Base-by-base conservation (phyloP, 2,797 vertebrate species). In the Melanotaenia trifasciata region DNA sequence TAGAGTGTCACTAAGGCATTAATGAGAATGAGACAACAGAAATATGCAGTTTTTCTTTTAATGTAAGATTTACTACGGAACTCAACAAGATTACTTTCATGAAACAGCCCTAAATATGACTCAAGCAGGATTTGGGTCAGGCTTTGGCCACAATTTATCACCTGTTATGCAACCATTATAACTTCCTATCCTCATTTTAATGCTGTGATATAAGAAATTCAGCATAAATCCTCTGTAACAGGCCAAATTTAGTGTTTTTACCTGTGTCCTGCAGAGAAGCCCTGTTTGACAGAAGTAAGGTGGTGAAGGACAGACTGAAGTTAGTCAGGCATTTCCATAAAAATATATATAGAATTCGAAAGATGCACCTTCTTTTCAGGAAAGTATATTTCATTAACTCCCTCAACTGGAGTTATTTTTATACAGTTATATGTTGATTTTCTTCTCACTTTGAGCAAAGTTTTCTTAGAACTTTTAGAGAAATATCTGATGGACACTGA, bases 1-100 rank as follows among this genome's bases (percentile, higher is more conserved):
- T 64, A 71, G 65, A 83, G 64, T 86, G 71, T 75, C 70, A 47
- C 64, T 61, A 69, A 79, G 68, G 40, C 1, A 58, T 79, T 76
- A 85, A 70, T 81, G 73, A 16, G 13, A 54, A 26, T 28, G 5
- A 18, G n/a, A 43, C 22, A n/a, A 54, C 11, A 61, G 40, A 16
- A 14, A 43, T 4, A 26, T 64, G 43, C 40, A 35, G 35, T 63
- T 8, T 60, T 43, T 8, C 43, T 47, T 47, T 47, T n/a, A 8
- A n/a, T 47, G 45, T 7, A 33, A 26, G 10, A 33, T 43, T 22
- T 16, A 45, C 28, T 33, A 4, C 11, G 64, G 36, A 51, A 28
- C 4, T 40, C 22, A 76, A 22, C 22, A 53, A 54, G 30, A 20
- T 22, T 45, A 60, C 16, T 18, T 35, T 5, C 14, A 38, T 30